These are phyloP conservation scores for Myrmecobius fasciatus DNA, from an alignment of 2,113 vertebrate genomes.

Conservation along the genomic window DNA sequence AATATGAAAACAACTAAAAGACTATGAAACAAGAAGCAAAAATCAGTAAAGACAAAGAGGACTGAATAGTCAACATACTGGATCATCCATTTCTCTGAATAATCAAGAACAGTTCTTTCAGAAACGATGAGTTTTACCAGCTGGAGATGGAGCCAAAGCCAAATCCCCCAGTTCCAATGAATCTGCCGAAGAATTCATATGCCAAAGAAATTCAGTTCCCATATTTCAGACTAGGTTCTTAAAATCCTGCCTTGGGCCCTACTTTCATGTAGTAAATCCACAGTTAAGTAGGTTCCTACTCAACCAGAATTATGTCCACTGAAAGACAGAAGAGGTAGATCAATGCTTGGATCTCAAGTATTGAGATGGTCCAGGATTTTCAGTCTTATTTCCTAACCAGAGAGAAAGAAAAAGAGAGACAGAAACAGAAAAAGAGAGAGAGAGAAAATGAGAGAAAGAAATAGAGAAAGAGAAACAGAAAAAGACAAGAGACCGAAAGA, in stretches of 20 bases:
- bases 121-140: constrained; percentile 7
- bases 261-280: constrained; percentile 8
- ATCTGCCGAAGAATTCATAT: constrained; percentile 5
- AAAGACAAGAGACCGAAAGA: too few species aligned
- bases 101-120: not conserved
- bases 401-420: not conserved
- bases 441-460: too few species aligned
- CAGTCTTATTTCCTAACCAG: constrained; percentile 28
- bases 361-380: not conserved
- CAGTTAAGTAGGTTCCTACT: not conserved
- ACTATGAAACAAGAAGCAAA: not conserved
- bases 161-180: constrained; percentile 22
- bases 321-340: not conserved
- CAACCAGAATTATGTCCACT: not conserved
- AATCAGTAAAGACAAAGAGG: not conserved
- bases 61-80: too few species aligned
- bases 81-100: not conserved
- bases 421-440: too few species aligned
- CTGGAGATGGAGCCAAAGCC: not conserved
- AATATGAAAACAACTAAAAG: not conserved
- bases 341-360: not conserved
- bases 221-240: not conserved
- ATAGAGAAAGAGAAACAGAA: too few species aligned
- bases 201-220: constrained; percentile 39
- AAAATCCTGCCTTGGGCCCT: not conserved